Evolutionary conservation across 1,140 invertebrate species (phyloP), one percentile per base, ranked within the genome.

Genomic region (Ceratitis capitata): DNA sequence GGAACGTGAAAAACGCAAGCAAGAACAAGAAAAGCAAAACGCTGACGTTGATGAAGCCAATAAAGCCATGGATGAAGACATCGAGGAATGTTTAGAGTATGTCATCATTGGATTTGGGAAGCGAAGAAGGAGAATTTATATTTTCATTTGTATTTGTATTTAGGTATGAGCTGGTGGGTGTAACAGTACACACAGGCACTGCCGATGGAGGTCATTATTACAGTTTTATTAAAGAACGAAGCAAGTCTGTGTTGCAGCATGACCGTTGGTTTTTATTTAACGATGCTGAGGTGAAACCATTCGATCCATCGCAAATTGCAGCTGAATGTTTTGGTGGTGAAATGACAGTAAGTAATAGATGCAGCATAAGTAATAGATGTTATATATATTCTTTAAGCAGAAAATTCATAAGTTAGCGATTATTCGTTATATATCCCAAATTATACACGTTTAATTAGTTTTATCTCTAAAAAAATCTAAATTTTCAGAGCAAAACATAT

Each of bases 181-280:
- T 99, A 1, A 99, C 98, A 0, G 98, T 99, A 1, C 98, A 99
- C 92, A 98, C 98, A 12, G 98, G 98, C 5, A 99, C 97, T 2
- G 98, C 98, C 0, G 98, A 99, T 91, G 98, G 98, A 42, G 98
- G 98, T 1, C 98, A 99, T 92, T 99, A 99, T 92, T 99, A 99
- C 92, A 98, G 97, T 91, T 99, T 99, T 89, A 99, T 99, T 87
- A 94, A 97, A 85, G 97, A 98, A 92, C 93, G 96, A 45, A 95
- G 95, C 42, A 93, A 94, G 35, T 94, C 78, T 45, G 87, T 84
- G 26, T 88, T 89, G 32, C 87, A 88, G 85, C 87, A 90, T 85
- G 97, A 98, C 92, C 97, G 97, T 88, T 98, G 97, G 97, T 96
- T 97, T 89, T 92, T 98, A 7, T 99, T 99, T 91, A 99, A 99